A percentile compares a stretch with the other conserved stretches of the same genome.
Evolutionary conservation across 1,140 invertebrate species (phyloP).

Genomic region (Ips typographus): DNA sequence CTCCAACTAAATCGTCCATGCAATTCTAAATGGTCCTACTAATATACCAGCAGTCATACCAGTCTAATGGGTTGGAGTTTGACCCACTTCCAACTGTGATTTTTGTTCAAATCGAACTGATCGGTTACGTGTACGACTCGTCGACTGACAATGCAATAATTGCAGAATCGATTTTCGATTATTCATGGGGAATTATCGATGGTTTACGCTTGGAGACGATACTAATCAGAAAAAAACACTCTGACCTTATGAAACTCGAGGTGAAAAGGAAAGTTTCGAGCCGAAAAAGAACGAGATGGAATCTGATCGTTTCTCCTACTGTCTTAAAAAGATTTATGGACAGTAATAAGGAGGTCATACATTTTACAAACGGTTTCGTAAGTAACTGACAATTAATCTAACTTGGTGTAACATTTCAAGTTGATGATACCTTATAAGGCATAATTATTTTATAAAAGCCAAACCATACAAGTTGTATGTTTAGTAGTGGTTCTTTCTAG

Average conservation of each 20-base stretch:
- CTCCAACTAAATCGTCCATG: conserved; percentile 23
- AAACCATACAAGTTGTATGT: too few relatives aligned
- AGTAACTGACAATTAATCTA: too few relatives aligned
- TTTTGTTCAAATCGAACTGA: conserved; percentile 28
- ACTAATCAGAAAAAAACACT: conserved; percentile 10
- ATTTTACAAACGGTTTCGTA: too few relatives aligned
- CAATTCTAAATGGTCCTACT: conserved; percentile 21
- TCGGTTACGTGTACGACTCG: conserved; percentile 7
- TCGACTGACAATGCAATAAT: conserved; percentile 17
- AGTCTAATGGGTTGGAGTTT: conserved; percentile 21
- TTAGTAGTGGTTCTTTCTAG: too few relatives aligned
- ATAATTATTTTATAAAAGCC: too few relatives aligned
- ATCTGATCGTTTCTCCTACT: too few relatives aligned
- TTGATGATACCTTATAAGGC: too few relatives aligned
- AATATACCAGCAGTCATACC: conserved; percentile 8
- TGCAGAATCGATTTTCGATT: conserved; percentile 17
- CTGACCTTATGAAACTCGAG: conserved; percentile 14
- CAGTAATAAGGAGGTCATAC: too few relatives aligned
- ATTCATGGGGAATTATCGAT: conserved; percentile 11
- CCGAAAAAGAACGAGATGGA: too few relatives aligned
- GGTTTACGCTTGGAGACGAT: conserved; percentile 6
- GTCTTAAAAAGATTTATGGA: too few relatives aligned
- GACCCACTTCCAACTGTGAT: conserved; percentile 29
- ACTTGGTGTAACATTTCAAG: too few relatives aligned
- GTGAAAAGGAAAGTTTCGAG: background rate